Base-by-base conservation (phyloP, 2,888 invertebrate species). In the Pegoplata infirma region DNA sequence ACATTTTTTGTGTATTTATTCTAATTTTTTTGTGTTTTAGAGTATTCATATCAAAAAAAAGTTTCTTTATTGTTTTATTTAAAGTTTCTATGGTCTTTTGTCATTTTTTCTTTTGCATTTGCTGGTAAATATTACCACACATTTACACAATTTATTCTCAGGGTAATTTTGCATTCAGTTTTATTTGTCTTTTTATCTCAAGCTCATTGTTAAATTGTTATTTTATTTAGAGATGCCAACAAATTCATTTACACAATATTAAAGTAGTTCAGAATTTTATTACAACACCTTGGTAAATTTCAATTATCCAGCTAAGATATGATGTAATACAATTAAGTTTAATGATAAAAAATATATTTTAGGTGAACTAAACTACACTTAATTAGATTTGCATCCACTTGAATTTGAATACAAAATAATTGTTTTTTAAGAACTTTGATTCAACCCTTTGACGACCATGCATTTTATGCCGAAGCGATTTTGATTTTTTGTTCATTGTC, bases 131-230 rank as follows among this genome's bases (percentile, higher is more conserved):
- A 47, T 40, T 68, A 19, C 17, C n/a, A 51, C 16, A 66, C 40
- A 55, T 68, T 56, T 61, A 19, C 36, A 56, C 55, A 68, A 68
- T 47, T n/a, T 17, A 56, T 25, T 75, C 68, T 61, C 75, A 75
- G 46, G 23, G 12, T 28, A 49, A 40, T 56, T 69, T 59, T 19
- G 1, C 4, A 40, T 12, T 19, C 49, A 28, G 19, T 23, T 25
- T 61, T 25, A 16, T 28, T 47, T 47, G n/a, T 46, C 53, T n/a
- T 53, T 47, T 47, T 61, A 56, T 63, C 55, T 55, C 49, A 68
- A 55, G 49, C 68, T 68, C 49, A 69, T 76, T 76, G 75, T 68
- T 76, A 56, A 69, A 64, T 46, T 69, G 56, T 63, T 63, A 21
- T 47, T 55, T n/a, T 59, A 36, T 14, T 49, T 32, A 63, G 75